These are phyloP conservation scores for Metellina segmentata DNA, from an alignment of 2,888 invertebrate species.

Conservation along the genomic window DNA sequence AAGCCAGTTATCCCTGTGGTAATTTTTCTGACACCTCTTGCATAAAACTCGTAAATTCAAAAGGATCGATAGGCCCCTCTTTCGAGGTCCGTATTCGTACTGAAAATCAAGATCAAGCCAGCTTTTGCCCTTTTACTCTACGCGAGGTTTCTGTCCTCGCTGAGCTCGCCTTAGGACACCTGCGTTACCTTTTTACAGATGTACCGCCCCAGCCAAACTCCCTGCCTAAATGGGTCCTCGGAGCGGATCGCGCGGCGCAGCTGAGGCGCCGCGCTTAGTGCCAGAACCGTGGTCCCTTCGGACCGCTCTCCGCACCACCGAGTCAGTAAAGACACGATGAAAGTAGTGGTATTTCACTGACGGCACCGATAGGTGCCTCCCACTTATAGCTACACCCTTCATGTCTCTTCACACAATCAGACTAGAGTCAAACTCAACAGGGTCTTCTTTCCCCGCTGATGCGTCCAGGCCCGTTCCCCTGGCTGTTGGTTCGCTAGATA, in stretches of 20 bases:
- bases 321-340: conserved; percentile 76
- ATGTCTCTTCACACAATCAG: no score
- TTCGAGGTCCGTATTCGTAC: conserved; percentile 83
- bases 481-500: conserved; percentile 80
- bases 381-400: no score
- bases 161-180: conserved; percentile 86
- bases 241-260: background rate
- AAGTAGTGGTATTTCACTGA: conserved; percentile 80
- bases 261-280: no score
- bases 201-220: conserved; percentile 73
- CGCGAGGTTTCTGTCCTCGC: conserved; percentile 87
- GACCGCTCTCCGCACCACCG: conserved; percentile 19
- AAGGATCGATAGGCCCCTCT: conserved; percentile 87
- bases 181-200: conserved; percentile 83
- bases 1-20: conserved; percentile 81
- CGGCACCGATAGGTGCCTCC: no score
- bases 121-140: conserved; percentile 87
- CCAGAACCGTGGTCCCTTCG: no score
- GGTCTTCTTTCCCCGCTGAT: no score
- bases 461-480: conserved; percentile 86
- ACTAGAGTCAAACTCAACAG: no score
- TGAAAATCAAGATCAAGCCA: conserved; percentile 86
- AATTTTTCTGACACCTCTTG: conserved; percentile 81
- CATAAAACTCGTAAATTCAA: conserved; percentile 82
- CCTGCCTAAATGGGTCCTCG: conserved; percentile 26